Evolutionary conservation across 2,797 vertebrate species (phyloP).

Genomic region (Falco biarmicus): DNA sequence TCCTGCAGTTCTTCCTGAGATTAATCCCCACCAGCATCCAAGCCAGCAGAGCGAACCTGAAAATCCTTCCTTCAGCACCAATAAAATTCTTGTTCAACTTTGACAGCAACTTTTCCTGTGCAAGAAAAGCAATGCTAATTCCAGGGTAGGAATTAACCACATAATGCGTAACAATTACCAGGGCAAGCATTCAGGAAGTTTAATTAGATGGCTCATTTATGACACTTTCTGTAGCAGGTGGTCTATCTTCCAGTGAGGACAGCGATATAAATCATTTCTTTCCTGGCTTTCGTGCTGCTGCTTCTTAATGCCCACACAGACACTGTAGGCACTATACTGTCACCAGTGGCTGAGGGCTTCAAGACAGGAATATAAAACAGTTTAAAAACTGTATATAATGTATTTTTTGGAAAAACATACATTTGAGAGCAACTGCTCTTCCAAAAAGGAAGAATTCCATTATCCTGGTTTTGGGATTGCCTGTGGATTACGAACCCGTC

Average conservation of each 20-base stretch:
- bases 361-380: background rate
- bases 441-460: background rate
- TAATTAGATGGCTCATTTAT: background rate
- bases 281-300: background rate
- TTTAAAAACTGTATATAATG: fast-evolving
- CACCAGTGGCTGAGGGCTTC: background rate
- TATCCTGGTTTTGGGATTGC: background rate
- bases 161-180: background rate
- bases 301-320: background rate
- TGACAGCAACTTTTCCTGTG: background rate
- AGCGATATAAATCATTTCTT: background rate
- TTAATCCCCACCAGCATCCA: background rate
- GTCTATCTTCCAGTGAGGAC: background rate
- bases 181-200: background rate
- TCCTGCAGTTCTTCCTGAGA: background rate
- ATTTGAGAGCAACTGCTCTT: background rate
- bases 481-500: fast-evolving
- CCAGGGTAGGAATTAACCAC: background rate
- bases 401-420: fast-evolving
- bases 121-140: background rate
- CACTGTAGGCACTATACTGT: background rate
- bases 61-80: background rate
- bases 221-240: background rate
- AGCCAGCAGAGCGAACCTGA: background rate
- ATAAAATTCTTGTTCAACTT: background rate